Base-by-base conservation (phyloP, 2,797 vertebrate genomes). In the Anguilla marmorata region DNA sequence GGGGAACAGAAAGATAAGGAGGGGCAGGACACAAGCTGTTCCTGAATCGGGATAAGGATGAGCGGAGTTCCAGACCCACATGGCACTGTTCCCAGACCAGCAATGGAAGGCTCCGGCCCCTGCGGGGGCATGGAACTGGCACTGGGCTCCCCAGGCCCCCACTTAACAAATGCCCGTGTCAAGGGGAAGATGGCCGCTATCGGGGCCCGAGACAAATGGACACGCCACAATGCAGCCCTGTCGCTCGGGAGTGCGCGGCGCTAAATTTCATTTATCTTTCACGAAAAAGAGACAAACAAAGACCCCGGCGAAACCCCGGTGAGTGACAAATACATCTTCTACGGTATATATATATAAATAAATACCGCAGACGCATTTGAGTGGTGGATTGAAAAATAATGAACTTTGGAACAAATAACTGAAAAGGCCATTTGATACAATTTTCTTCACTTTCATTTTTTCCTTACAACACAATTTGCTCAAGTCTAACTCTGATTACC, bases 81-180 rank as follows among this genome's bases (percentile, higher is more conserved):
- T 85, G 82, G 82, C 87, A 74, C 14, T 6, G 82, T 19, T 85
- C 83, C 87, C 87, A 88, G 66, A n/a, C 82, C 83, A 58, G 58
- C 50, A 8, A 37, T 54, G 33, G 74, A 37, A 79, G n/a, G 16
- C 30, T 7, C 80, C 30, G n/a, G 12, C n/a, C 60, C 58, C 82
- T 5, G 33, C 41, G 19, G 60, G n/a, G 48, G 50, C 63, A 45
- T 2, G 48, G 60, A 50, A 60, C 87, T 88, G 80, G 33, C 87
- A n/a, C 14, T 60, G 56, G 30, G 11, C 45, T 24, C 82, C 83
- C 63, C 11, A 21, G 83, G 60, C 72, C 27, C 56, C 82, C 30
- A n/a, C 30, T 87, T 87, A 87, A 82, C 74, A 50, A 87, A 85
- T 30, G 48, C 58, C 33, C n/a, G 82, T 72, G 84, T 63, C 80